Evolutionary conservation across 2,113 vertebrate species (phyloP), one percentile per base, ranked within the genome.

Genomic region (Sterrhoptilus dennistouni): DNA sequence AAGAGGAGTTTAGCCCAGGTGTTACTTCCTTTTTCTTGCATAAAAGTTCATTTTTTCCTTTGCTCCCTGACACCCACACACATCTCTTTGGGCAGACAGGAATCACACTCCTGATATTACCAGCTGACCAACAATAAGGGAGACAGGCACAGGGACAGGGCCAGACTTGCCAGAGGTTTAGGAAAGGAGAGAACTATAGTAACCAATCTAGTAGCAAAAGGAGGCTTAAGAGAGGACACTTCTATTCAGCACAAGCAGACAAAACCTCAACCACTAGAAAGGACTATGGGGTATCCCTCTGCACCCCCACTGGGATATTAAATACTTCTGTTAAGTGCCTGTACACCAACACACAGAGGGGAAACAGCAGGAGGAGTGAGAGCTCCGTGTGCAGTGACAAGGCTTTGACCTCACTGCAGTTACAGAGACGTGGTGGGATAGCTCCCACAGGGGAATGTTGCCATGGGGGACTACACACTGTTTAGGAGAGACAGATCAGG

Each of bases 331-430:
- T 53, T 28, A 23, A 69, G 22, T 28, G 23, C 28, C 33, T n/a
- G 38, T n/a, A 38, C 14, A 53, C 54, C 45, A 45, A 15, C 23
- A 15, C 0, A 0, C 45, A 28, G 24, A 15, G 19, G 6, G 28
- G 33, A 31, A 60, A 23, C 6, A 23, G 23, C 33, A 44, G 31
- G 33, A 36, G 27, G 33, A 61, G 29, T 0, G 1, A 50, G 53
- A 36, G 22, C 33, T 68, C 25, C 22, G 36, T 36, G 61, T 9
- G 21, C 36, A 50, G 36, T 5, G 25, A 31, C 44, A 15, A 31
- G 36, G 33, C 36, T 77, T 77, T 6, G 3, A 45, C 12, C 8
- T 38, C 63, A 10, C 14, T 45, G 38, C 11, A 6, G 2, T 38
- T 5, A n/a, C 28, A 8, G 74, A 45, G 64, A 45, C 12, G 29